Base-by-base conservation (phyloP, 2,113 vertebrate genomes). In the Hippocampus comes region DNA sequence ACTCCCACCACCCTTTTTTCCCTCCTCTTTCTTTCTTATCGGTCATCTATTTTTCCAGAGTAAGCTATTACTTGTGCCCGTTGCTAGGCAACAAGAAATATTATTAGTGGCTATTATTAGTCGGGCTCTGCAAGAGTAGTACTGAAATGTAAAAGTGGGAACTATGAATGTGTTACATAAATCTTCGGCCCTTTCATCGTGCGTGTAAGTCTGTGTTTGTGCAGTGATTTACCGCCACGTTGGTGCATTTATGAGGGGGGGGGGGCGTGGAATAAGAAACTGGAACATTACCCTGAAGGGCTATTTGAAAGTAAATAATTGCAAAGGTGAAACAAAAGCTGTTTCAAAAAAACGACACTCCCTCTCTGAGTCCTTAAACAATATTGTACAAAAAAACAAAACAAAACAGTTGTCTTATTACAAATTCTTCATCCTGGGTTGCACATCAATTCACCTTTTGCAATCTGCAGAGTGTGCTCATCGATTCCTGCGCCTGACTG, bases 151-250 rank as follows among this genome's bases (percentile, higher is more conserved):
- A 95, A 95, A 99, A 97, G 97, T 96, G 95, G 96, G 95, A 95
- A 97, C 96, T 95, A 98, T 97, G 97, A 98, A 97, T 96, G 96
- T 95, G 97, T 97, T 98, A 98, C 95, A 98, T 98, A 98, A 99
- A 98, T 99, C 95, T 98, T 95, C 94, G 95, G 96, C 96, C 95
- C 96, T 96, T 96, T 96, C 95, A 95, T 93, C 94, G 86, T 93
- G 89, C 90, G 94, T 95, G 95, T 95, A 96, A 94, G 94, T 95
- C 96, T 97, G 95, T 98, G 96, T 97, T 98, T 98, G 95, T 93
- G 94, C 93, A 84, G 93, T 98, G 97, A 98, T 99, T 98, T 98
- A 98, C 96, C 94, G 95, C 94, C 91, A 94, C 93, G 95, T 95
- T 92, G 94, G 94, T 96, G 98, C 96, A 97, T 97, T 98, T 99